Percentiles rank a stretch among this genome's conserved stretches.
These are phyloP conservation scores for Sylvilagus bachmani DNA, from an alignment of 2,113 vertebrate genomes.

Conservation along the genomic window DNA sequence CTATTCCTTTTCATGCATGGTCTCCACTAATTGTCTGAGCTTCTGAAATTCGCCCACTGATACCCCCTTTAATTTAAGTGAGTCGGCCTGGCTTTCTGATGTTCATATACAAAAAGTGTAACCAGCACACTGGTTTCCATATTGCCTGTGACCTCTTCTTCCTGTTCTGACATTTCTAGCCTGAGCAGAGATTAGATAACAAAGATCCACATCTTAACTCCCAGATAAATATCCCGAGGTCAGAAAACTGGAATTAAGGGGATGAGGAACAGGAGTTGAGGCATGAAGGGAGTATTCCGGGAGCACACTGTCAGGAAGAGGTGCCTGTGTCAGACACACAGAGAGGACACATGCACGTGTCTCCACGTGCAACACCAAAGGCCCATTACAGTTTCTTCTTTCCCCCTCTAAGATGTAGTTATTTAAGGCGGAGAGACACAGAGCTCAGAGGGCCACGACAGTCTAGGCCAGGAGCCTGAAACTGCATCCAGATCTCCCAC, in stretches of 20 bases:
- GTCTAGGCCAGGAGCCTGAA: no score
- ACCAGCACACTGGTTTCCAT: neutral
- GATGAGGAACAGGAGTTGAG: neutral
- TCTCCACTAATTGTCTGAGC: neutral
- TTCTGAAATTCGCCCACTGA: neutral
- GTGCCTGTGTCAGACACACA: neutral
- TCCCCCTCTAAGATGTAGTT: no score
- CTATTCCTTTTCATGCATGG: neutral
- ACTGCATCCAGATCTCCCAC: no score
- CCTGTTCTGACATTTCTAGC: neutral
- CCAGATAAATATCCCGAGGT: neutral
- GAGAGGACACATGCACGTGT: neutral
- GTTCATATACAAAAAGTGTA: conserved; percentile 30
- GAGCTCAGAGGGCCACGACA: no score
- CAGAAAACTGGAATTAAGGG: conserved; percentile 16
- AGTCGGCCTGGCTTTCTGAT: conserved; percentile 10
- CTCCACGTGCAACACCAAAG: neutral
- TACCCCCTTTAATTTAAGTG: neutral
- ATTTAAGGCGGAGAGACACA: no score
- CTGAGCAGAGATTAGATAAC: conserved; percentile 5
- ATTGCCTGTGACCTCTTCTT: neutral
- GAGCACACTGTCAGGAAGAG: neutral
- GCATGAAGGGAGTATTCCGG: neutral
- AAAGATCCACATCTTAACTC: conserved; percentile 8
- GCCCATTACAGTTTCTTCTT: neutral